Conservation (phyloP, 2,113 vertebrate species). For the Burhinus oedicnemus region DNA sequence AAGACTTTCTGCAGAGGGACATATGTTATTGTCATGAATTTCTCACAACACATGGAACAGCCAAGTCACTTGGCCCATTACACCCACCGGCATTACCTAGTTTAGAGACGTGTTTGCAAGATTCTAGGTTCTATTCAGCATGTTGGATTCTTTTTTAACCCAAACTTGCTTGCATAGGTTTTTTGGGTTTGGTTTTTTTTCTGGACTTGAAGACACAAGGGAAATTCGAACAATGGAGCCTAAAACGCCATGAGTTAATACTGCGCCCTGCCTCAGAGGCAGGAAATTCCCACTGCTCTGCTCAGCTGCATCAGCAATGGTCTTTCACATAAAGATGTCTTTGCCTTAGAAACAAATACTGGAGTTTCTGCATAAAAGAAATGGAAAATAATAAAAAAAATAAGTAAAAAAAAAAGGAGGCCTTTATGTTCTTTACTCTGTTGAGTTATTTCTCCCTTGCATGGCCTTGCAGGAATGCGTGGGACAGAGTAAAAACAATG, state of each 20-base stretch:
- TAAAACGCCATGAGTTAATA: background rate
- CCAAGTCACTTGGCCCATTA: background rate
- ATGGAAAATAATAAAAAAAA: background rate
- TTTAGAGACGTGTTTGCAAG: background rate
- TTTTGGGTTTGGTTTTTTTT: background rate
- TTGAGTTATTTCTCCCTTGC: background rate
- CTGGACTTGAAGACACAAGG: background rate
- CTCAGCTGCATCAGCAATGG: background rate
- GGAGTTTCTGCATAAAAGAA: background rate
- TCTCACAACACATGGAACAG: background rate
- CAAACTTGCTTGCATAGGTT: background rate
- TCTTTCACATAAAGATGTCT: conserved; percentile 11
- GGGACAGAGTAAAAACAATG: background rate
- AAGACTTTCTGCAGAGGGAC: background rate
- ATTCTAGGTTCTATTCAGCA: background rate
- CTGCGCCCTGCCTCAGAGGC: background rate
- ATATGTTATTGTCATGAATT: background rate
- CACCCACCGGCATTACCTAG: background rate
- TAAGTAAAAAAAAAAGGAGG: background rate
- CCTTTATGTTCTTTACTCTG: background rate
- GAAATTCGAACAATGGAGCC: background rate
- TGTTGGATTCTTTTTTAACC: background rate
- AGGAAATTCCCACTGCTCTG: background rate
- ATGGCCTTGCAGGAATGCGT: background rate
- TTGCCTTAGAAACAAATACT: background rate